Percentiles rank a stretch among this genome's conserved stretches.
These are phyloP conservation scores for Alectura lathami DNA, from an alignment of 2,113 vertebrate species.

Conservation along the genomic window DNA sequence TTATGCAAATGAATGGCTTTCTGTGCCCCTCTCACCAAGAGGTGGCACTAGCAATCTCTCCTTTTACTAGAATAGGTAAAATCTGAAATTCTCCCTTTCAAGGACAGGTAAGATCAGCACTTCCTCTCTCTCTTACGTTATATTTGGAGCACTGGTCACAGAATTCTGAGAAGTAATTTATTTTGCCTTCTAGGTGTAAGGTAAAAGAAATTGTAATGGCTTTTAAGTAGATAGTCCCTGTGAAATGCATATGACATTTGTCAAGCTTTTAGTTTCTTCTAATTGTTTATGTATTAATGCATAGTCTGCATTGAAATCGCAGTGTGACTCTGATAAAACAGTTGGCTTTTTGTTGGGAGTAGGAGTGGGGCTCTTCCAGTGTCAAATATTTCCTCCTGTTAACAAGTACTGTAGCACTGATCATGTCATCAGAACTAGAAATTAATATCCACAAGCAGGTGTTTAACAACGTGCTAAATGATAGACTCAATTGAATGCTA, in stretches of 20 bases:
- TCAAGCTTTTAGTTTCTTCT: neutral
- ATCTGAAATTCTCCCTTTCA: neutral
- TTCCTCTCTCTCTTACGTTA: neutral
- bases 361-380: neutral
- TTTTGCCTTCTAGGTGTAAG: neutral
- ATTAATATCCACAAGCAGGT: neutral
- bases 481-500: slow-evolving; percentile 39
- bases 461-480: slow-evolving; percentile 9
- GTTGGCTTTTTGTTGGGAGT: neutral
- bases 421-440: neutral
- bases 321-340: neutral
- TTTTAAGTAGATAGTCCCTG: neutral
- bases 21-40: slow-evolving; percentile 44
- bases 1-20: neutral
- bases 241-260: neutral
- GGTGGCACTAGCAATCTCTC: slow-evolving; percentile 66
- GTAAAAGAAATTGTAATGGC: neutral
- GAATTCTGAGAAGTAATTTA: neutral
- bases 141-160: neutral
- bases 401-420: neutral
- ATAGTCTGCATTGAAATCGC: neutral
- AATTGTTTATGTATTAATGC: neutral
- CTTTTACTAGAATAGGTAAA: neutral
- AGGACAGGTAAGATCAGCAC: slow-evolving; percentile 5
- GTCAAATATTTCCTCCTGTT: neutral